Conservation (phyloP, 2,888 invertebrate genomes). For the Eueremaeus valkanovi region DNA sequence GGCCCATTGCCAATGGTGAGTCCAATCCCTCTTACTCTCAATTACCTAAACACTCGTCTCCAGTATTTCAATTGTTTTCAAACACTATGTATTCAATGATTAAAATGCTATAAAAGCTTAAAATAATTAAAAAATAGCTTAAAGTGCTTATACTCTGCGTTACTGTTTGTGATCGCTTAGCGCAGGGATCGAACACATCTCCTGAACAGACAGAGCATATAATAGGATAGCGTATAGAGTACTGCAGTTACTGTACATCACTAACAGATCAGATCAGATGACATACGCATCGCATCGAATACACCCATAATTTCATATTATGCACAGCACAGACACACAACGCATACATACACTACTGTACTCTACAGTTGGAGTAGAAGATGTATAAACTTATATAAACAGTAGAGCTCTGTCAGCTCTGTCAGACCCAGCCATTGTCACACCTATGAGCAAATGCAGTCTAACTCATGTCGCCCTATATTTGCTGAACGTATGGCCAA, state of each 20-base stretch:
- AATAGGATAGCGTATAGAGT: too few relatives aligned
- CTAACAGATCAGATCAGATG: too few relatives aligned
- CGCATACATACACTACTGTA: background rate
- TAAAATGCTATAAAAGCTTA: too few relatives aligned
- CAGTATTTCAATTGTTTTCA: background rate
- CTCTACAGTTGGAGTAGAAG: background rate
- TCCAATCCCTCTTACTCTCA: constrained; percentile 48
- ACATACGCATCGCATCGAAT: background rate
- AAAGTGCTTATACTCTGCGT: too few relatives aligned
- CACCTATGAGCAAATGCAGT: background rate
- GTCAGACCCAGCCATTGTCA: background rate
- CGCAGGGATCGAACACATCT: too few relatives aligned
- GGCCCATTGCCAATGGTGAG: constrained; percentile 88
- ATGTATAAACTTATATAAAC: background rate
- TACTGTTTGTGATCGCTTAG: too few relatives aligned
- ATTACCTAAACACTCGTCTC: too few relatives aligned
- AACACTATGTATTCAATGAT: too few relatives aligned
- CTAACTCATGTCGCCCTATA: background rate
- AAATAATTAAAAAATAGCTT: too few relatives aligned
- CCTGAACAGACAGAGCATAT: too few relatives aligned
- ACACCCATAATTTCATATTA: background rate
- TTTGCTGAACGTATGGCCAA: background rate
- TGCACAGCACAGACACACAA: background rate
- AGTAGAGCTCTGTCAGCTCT: too few relatives aligned
- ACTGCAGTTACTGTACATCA: too few relatives aligned